A percentile compares a stretch with the other conserved stretches of the same genome.
phyloP scores from a whole-genome alignment of 2,113 vertebrate species.

The Phrynocephalus versicolor region DNA sequence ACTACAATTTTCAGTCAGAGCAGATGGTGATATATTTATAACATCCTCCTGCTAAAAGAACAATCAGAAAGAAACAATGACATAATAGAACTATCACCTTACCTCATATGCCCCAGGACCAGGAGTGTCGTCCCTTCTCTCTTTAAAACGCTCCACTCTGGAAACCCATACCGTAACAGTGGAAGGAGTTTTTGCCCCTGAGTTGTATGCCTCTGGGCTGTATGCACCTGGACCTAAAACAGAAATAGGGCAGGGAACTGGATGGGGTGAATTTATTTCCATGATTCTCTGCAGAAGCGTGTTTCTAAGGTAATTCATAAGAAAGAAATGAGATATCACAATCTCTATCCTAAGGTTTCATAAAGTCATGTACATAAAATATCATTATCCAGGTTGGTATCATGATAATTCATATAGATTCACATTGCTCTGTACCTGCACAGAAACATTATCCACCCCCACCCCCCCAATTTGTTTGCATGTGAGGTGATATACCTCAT shows the following conservation, averaged over 20 bases:
- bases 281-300: constrained; percentile 10
- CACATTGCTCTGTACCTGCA: not conserved
- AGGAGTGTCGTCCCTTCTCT: constrained; percentile 62
- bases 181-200: constrained; percentile 63
- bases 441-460: not conserved
- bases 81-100: constrained; percentile 38
- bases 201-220: constrained; percentile 70
- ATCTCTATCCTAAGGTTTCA: not conserved
- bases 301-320: constrained; percentile 11
- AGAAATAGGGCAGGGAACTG: constrained; percentile 12
- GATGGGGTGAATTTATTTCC: constrained; percentile 1
- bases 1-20: not conserved
- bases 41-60: not conserved
- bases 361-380: not conserved
- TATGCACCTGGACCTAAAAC: constrained; percentile 75
- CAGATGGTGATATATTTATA: not conserved
- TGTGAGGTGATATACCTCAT: not conserved
- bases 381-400: not conserved
- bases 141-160: constrained; percentile 74
- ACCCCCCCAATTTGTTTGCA: not conserved
- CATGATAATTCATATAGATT: not conserved
- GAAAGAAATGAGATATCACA: not conserved
- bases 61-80: not conserved
- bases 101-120: constrained; percentile 80
- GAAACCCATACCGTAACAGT: constrained; percentile 69